Conservation (phyloP, 2,113 vertebrate genomes). For the Labeo rohita region DNA sequence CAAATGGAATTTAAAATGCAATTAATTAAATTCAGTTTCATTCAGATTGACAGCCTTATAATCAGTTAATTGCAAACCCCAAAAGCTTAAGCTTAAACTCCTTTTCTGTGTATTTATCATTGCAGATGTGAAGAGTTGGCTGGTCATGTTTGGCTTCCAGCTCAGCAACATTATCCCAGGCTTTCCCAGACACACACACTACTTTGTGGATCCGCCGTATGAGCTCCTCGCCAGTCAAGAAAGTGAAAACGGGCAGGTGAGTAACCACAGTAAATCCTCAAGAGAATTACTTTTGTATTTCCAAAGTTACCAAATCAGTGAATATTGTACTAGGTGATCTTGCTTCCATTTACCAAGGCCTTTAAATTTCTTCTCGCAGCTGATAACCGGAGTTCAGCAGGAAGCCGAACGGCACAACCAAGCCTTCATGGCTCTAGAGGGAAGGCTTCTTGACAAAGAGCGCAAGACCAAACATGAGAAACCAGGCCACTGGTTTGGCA, state of each 20-base stretch:
- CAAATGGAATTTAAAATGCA: not conserved
- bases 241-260: slow-evolving; percentile 93
- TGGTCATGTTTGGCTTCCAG: slow-evolving; percentile 99
- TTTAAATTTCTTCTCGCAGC: slow-evolving; percentile 69
- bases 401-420: slow-evolving; percentile 94
- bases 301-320: not conserved
- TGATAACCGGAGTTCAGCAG: slow-evolving; percentile 96
- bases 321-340: not conserved
- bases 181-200: slow-evolving; percentile 94
- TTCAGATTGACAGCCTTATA: not conserved
- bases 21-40: not conserved
- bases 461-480: slow-evolving; percentile 85
- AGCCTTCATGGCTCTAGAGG: slow-evolving; percentile 96
- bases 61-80: slow-evolving; percentile 15
- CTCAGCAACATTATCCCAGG: slow-evolving; percentile 99
- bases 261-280: slow-evolving; percentile 53
- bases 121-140: slow-evolving; percentile 98
- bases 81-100: not conserved
- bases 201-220: slow-evolving; percentile 94
- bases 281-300: not conserved
- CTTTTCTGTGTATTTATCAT: slow-evolving; percentile 32
- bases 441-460: slow-evolving; percentile 90
- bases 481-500: slow-evolving; percentile 96
- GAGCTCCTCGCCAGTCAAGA: slow-evolving; percentile 93
- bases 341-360: not conserved